Percentiles rank a stretch among this genome's conserved stretches.
These are phyloP conservation scores for Drosophila sp. DNA, from an alignment of 1,140 invertebrate genomes.

Conservation along the genomic window DNA sequence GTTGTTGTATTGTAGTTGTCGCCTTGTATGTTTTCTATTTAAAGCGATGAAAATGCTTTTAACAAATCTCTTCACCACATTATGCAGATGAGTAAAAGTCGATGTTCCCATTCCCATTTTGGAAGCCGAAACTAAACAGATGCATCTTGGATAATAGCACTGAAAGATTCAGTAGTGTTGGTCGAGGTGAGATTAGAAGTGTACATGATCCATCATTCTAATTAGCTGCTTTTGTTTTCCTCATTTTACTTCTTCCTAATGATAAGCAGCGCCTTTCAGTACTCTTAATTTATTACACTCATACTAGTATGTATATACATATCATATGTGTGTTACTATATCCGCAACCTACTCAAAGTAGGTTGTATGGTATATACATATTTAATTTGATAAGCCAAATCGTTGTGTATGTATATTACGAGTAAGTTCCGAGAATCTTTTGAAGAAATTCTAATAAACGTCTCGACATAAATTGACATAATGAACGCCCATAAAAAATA, in stretches of 20 bases:
- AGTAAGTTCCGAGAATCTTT: slow-evolving; percentile 3
- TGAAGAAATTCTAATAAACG: slow-evolving; percentile 26
- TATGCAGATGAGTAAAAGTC: slow-evolving; percentile 76
- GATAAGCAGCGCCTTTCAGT: slow-evolving; percentile 15
- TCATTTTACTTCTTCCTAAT: neutral
- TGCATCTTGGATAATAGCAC: slow-evolving; percentile 31
- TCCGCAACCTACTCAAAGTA: slow-evolving; percentile 6
- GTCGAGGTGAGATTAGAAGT: slow-evolving; percentile 19
- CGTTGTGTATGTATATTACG: neutral
- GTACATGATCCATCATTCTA: slow-evolving; percentile 38
- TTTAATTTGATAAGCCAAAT: slow-evolving; percentile 14
- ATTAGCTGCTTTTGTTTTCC: slow-evolving; percentile 35
- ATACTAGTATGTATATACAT: too few relatives aligned
- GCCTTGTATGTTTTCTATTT: slow-evolving; percentile 49
- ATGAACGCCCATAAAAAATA: slow-evolving; percentile 18
- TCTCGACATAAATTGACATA: slow-evolving; percentile 19
- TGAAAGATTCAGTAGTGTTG: slow-evolving; percentile 6
- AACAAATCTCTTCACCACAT: slow-evolving; percentile 61
- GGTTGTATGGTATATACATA: slow-evolving; percentile 18
- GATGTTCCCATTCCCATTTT: slow-evolving; percentile 9
- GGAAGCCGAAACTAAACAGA: slow-evolving; percentile 29
- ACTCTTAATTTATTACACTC: slow-evolving; percentile 9
- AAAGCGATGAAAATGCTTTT: slow-evolving; percentile 69
- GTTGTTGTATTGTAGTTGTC: slow-evolving; percentile 40
- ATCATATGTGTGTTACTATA: slow-evolving; percentile 4